Evolutionary conservation across 2,888 invertebrate genomes (phyloP), one percentile per base, ranked within the genome.

Genomic region (Leucoma salicis): DNA sequence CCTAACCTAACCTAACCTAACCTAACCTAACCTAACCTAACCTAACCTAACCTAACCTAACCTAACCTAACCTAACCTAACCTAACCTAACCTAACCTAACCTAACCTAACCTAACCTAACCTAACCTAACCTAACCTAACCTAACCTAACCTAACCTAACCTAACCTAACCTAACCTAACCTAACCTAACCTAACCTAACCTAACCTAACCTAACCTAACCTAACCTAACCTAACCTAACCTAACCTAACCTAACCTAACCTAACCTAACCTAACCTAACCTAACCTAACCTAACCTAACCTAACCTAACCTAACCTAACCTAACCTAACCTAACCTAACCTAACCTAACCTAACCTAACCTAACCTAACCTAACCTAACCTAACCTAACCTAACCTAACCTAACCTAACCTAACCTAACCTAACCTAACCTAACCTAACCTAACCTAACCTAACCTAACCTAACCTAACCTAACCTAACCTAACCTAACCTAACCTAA

Each of bases 351-450:
- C 36, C 36, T 36, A 36, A 36, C 36, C 36, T 36, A 36, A 36
- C 36, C 36, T 36, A 36, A 36, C 36, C 36, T 36, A 36, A 36
- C 36, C 36, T 36, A 36, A 36, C 36, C 36, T 36, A 36, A 36
- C 36, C 36, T 36, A 36, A 36, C 36, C 36, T 36, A 36, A 36
- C 36, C 36, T 36, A 36, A 36, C 36, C 36, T 36, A 36, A 36
- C 36, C 36, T 36, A 36, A 36, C 36, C 36, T 36, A 36, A 36
- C 36, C 37, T 37, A 37, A 37, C 37, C 37, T 37, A 37, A 37
- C 37, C 31, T 31, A 35, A 35, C 35, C 35, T 35, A 35, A 35
- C 35, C 35, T 35, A 35, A 35, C n/a, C 35, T 35, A 35, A 35
- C 35, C 35, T 35, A 35, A 35, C 35, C 35, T 35, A 35, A 35